Evolutionary conservation across 2,888 invertebrate genomes (phyloP), one percentile per base, ranked within the genome.

Genomic region (Drosophila robusta): DNA sequence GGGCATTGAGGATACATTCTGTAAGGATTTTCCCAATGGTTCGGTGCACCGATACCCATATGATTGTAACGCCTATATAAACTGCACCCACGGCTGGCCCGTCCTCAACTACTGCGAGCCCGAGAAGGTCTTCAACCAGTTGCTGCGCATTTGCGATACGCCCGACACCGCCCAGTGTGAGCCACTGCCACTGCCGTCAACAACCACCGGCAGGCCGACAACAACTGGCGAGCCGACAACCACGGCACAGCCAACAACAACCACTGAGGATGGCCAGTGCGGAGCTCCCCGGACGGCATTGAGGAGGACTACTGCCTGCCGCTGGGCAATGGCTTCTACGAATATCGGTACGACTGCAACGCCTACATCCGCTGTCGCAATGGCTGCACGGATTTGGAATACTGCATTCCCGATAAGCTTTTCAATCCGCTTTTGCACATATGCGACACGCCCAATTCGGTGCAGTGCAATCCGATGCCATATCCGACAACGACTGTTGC

Each of bases 1-100:
- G 34, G 58, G 80, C 54, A 61, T 86, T 67, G 0, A 60, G 12
- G 41, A 70, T 1, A 22, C 78, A 14, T 65, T 80, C 46, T 87
- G 89, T 24, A 34, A 2, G 4, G 11, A 55, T 0, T 11, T 12
- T 0, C 12, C 47, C 4, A 56, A 76, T 57, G 83, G 86, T 4
- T 42, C 62, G 0, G 12, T 80, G 12, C 68, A 71, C 65, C 63
- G 51, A 3, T 89, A 90, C 70, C 83, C 80, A 0, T 88, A 86
- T 46, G 63, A 89, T 49, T 89, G 89, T 39, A 80, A 80, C 70
- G 87, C 86, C 4, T 89, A 89, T n/a, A 71, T 89, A 2, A 89
- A 89, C 49, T 89, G 89, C 18, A 89, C 86, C 0, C 11, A 44
- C 3, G 63, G 64, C 34, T 86, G 77, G 70, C 82, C 87, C 0